Conservation (phyloP, 2,113 vertebrate species). For the Poeciliopsis retropinna region DNA sequence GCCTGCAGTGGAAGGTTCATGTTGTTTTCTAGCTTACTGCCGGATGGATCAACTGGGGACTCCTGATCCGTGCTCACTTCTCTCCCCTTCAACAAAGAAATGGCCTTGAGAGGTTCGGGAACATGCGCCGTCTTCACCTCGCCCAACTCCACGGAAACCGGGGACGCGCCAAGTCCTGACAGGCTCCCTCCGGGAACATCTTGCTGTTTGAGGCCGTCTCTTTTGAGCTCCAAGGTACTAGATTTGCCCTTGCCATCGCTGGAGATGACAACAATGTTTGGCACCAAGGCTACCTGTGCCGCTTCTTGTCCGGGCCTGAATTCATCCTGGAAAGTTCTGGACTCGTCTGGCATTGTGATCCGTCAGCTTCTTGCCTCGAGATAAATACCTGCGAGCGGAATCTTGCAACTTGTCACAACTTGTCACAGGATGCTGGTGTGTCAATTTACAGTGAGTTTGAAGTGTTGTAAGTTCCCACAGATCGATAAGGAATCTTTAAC, state of each 20-base stretch:
- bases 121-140: constrained; percentile 37
- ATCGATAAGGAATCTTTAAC: constrained; percentile 21
- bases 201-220: neutral
- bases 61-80: neutral
- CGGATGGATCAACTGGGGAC: neutral
- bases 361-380: constrained; percentile 8
- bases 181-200: neutral
- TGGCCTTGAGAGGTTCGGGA: constrained; percentile 30
- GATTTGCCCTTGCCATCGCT: neutral
- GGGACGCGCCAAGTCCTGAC: constrained; percentile 9
- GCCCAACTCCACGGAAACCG: constrained; percentile 45
- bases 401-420: neutral
- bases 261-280: constrained; percentile 8
- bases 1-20: neutral
- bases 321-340: constrained; percentile 1
- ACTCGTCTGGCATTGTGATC: constrained; percentile 52
- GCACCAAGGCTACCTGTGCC: constrained; percentile 9
- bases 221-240: constrained; percentile 39
- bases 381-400: neutral
- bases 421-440: neutral
- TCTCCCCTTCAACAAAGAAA: constrained; percentile 11
- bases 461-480: constrained; percentile 7
- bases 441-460: neutral
- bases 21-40: constrained; percentile 8
- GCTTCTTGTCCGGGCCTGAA: neutral